phyloP scores from a whole-genome alignment of 2,888 invertebrate species.

The Lucinisca nassula region DNA sequence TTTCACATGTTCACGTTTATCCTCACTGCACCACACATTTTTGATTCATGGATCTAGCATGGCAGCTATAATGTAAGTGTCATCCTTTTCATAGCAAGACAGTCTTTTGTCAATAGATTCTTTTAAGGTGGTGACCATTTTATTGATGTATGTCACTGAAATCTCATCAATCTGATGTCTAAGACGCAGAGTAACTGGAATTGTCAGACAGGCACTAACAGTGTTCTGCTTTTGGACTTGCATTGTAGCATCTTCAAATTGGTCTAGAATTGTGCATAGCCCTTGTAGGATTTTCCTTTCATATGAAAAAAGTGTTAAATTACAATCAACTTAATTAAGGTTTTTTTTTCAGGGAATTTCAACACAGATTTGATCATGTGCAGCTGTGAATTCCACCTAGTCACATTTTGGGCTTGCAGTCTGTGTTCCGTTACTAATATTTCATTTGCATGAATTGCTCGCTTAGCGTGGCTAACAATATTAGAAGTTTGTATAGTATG shows the following conservation, averaged over 20 bases:
- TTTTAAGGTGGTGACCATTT: slow-evolving; percentile 26
- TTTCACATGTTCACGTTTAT: too few species aligned
- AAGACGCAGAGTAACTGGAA: slow-evolving; percentile 38
- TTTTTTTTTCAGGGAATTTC: slow-evolving; percentile 34
- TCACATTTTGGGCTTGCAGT: slow-evolving; percentile 36
- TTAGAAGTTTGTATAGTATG: slow-evolving; percentile 28
- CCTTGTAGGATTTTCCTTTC: slow-evolving; percentile 45
- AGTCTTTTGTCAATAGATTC: slow-evolving; percentile 37
- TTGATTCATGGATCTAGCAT: slow-evolving; percentile 46
- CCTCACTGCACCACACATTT: slow-evolving; percentile 29
- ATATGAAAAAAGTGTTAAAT: slow-evolving; percentile 24
- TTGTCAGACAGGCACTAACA: slow-evolving; percentile 37
- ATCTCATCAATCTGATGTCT: slow-evolving; percentile 41
- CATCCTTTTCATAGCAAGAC: neutral
- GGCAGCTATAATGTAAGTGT: slow-evolving; percentile 28
- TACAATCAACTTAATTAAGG: slow-evolving; percentile 10
- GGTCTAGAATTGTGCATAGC: slow-evolving; percentile 19
- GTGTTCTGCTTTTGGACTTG: slow-evolving; percentile 36
- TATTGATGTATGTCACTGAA: slow-evolving; percentile 33
- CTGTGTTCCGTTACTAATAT: slow-evolving; percentile 38
- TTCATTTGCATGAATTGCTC: slow-evolving; percentile 24
- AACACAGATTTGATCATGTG: slow-evolving; percentile 46
- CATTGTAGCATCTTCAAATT: slow-evolving; percentile 43
- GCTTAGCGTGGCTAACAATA: slow-evolving; percentile 27
- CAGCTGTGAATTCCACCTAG: slow-evolving; percentile 40